phyloP scores from a whole-genome alignment of 2,113 vertebrate genomes.

The Miniopterus natalensis region DNA sequence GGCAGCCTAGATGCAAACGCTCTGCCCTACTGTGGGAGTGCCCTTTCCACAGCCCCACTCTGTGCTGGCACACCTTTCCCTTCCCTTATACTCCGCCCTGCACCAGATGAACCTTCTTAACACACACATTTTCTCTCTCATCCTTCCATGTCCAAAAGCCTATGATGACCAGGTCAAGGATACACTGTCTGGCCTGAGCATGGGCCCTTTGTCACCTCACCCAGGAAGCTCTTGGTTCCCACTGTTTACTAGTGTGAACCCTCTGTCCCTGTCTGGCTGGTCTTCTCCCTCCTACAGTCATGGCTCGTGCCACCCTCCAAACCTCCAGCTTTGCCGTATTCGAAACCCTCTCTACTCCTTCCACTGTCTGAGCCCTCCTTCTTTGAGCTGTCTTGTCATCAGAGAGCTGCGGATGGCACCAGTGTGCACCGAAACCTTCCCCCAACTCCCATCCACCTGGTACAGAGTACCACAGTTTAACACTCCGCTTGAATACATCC shows the following conservation, averaged over 20 bases:
- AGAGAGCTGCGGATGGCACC: not conserved
- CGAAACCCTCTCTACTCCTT: not conserved
- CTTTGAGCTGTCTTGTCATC: not conserved
- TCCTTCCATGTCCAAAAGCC: not conserved
- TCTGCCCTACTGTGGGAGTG: accelerated
- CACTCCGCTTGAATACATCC: not conserved
- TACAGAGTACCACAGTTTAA: not conserved
- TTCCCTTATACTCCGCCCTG: not conserved
- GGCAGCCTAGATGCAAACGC: not conserved
- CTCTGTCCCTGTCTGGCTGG: not conserved
- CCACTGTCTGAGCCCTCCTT: not conserved
- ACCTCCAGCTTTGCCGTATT: not conserved
- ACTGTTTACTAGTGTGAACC: not conserved
- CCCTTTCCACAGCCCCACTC: not conserved
- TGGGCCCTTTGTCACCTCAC: not conserved
- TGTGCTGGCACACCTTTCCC: not conserved
- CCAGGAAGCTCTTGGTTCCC: not conserved
- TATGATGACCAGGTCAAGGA: not conserved
- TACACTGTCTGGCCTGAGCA: not conserved
- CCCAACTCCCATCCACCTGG: too few relatives aligned
- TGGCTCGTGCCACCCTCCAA: not conserved
- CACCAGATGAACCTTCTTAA: not conserved
- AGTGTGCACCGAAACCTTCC: not conserved
- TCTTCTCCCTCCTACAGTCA: not conserved
- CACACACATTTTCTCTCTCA: not conserved